phyloP scores from a whole-genome alignment of 2,888 invertebrate species.

The Neoascia interrupta region DNA sequence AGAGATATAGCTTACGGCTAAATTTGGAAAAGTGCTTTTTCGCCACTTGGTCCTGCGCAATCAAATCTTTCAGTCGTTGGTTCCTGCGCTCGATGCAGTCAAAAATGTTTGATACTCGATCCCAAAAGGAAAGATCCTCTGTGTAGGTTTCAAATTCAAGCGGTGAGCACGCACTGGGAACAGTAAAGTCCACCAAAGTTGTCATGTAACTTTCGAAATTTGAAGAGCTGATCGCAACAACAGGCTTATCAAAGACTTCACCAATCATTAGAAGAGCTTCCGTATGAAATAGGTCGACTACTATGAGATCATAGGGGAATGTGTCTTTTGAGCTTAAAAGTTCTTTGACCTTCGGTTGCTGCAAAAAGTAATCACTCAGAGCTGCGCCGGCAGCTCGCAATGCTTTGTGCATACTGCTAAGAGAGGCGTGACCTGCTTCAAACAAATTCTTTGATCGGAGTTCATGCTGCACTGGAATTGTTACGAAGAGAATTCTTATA shows the following conservation, averaged over 20 bases:
- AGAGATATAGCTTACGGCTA: conserved; percentile 71
- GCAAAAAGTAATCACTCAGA: conserved; percentile 75
- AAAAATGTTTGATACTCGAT: conserved; percentile 81
- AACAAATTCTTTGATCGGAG: conserved; percentile 58
- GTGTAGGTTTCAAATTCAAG: conserved; percentile 78
- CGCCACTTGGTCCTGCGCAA: conserved; percentile 76
- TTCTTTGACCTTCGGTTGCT: conserved; percentile 71
- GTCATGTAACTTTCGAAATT: conserved; percentile 80
- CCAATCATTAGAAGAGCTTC: conserved; percentile 79
- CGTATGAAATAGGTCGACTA: conserved; percentile 79
- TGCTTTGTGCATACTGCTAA: conserved; percentile 72
- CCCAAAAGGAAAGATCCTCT: conserved; percentile 80
- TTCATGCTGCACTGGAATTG: conserved; percentile 56
- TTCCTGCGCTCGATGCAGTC: conserved; percentile 75
- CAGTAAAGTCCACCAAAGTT: conserved; percentile 79
- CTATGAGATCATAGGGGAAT: conserved; percentile 79
- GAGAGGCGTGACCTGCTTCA: conserved; percentile 66
- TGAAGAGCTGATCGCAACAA: conserved; percentile 77
- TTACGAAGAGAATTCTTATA: neutral
- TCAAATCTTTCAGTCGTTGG: conserved; percentile 74
- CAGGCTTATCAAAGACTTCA: conserved; percentile 77
- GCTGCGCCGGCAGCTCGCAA: conserved; percentile 74
- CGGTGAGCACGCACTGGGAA: conserved; percentile 80
- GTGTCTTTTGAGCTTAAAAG: conserved; percentile 72
- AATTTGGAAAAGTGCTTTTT: conserved; percentile 74